A percentile compares a stretch with the other conserved stretches of the same genome.
phyloP scores from a whole-genome alignment of 2,113 vertebrate species.

The Oryzias curvinotus region DNA sequence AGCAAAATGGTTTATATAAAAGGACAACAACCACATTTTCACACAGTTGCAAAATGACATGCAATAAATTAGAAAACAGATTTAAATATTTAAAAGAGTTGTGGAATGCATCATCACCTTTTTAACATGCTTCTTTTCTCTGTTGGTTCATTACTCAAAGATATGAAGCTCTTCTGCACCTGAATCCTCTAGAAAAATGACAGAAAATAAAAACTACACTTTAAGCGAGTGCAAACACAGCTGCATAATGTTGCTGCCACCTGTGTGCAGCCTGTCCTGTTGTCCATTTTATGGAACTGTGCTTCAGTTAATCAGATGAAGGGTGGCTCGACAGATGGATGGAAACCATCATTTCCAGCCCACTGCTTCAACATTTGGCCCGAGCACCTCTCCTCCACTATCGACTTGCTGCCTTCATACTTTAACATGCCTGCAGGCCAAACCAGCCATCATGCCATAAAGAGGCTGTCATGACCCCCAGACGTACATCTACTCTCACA shows the following conservation, averaged over 20 bases:
- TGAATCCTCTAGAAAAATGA: too few species aligned
- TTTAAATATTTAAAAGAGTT: neutral
- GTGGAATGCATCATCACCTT: too few species aligned
- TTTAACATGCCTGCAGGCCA: constrained; percentile 42
- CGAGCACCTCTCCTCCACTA: constrained; percentile 59
- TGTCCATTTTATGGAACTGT: constrained; percentile 59
- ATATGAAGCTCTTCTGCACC: too few species aligned
- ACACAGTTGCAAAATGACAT: too few species aligned
- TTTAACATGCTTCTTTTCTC: too few species aligned
- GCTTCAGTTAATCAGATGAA: constrained; percentile 43
- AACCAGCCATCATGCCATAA: constrained; percentile 61
- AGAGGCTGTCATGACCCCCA: constrained; percentile 60
- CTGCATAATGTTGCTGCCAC: constrained; percentile 9
- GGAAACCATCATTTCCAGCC: constrained; percentile 53
- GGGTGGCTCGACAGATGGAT: constrained; percentile 23
- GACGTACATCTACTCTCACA: neutral
- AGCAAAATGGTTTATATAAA: too few species aligned
- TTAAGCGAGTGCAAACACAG: neutral
- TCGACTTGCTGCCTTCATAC: constrained; percentile 76
- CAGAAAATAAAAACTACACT: neutral
- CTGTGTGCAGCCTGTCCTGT: constrained; percentile 6
- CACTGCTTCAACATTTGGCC: constrained; percentile 47
- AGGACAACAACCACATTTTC: too few species aligned
- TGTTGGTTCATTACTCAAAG: too few species aligned
- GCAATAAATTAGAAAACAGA: neutral